Evolutionary conservation across 2,888 invertebrate species (phyloP).

Genomic region (Watsonalla binaria): DNA sequence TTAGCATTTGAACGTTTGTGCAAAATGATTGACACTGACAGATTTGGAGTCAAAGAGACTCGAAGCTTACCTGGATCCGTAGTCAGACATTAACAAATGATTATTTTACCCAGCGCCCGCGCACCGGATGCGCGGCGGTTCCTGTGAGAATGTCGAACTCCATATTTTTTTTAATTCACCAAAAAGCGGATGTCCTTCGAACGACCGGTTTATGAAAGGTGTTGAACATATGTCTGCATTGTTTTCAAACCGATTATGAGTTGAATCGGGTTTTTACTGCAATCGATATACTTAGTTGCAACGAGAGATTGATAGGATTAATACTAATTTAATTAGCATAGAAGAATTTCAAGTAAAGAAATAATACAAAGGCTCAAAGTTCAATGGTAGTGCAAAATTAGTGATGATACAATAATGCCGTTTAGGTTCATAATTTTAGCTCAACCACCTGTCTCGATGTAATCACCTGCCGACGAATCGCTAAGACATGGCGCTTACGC

Average conservation of each 20-base stretch:
- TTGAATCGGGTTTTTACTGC: conserved; percentile 32
- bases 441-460: conserved; percentile 55
- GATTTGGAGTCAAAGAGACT: conserved; percentile 35
- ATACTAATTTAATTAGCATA: conserved; percentile 4
- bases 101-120: conserved; percentile 69
- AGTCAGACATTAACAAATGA: conserved; percentile 67
- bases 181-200: conserved; percentile 78
- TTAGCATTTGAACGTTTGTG: conserved; percentile 1
- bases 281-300: background rate
- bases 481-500: conserved; percentile 24
- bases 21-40: conserved; percentile 30
- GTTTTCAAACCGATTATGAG: conserved; percentile 49
- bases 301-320: background rate
- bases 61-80: conserved; percentile 49
- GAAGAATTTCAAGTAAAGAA: no score
- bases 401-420: conserved; percentile 26
- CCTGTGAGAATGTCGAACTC: conserved; percentile 76
- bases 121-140: conserved; percentile 74
- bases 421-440: conserved; percentile 48
- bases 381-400: background rate
- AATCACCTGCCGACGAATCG: conserved; percentile 63
- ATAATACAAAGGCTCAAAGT: background rate
- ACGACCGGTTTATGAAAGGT: conserved; percentile 77
- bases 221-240: conserved; percentile 75
- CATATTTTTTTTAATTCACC: conserved; percentile 64